Base-by-base conservation (phyloP, 2,888 invertebrate genomes). In the Caenorhabditis sp. region DNA sequence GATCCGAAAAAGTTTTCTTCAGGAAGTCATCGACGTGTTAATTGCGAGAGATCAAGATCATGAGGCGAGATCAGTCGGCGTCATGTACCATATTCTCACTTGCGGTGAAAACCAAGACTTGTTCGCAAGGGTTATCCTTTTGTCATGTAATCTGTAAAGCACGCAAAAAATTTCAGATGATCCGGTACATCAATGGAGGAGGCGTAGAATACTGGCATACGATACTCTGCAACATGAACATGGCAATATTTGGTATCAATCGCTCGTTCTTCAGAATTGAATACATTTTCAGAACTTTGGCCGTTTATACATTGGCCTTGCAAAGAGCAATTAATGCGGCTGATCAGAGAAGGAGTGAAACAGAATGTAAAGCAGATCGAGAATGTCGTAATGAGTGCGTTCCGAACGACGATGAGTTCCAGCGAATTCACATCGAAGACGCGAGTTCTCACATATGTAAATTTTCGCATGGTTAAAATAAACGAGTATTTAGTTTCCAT, bases 301-400 rank as follows among this genome's bases (percentile, higher is more conserved):
- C 68, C 32, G n/a, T 58, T 62, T 6, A 68, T 78, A 13, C 78
- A 79, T 27, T 62, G 63, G 11, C 5, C 32, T 11, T 72, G 72
- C 53, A 78, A 78, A 56, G 78, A 79, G 35, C 80, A 81, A 46
- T 20, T 84, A 22, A 2, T 85, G 6, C 45, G 71, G 15, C 71
- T 85, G 46, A 79, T 85, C 43, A 37, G 75, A 22, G 80, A 84
- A 46, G 79, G 80, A 6, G 75, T 86, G 41, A 58, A 65, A 2
- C 62, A 68, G n/a, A 83, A 78, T 39, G 78, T 83, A 4, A 72
- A 74, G 30, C 72, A 81, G 55, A 75, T 86, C 39, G 86, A 86
- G 50, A 83, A 81, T 46, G 83, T 82, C 0, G 35, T 86, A 0
- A 62, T 76, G 50, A 86, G 83, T 46, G 75, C 78, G 8, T 68